phyloP scores from a whole-genome alignment of 2,888 invertebrate genomes.

The Lamellibrachia columna region DNA sequence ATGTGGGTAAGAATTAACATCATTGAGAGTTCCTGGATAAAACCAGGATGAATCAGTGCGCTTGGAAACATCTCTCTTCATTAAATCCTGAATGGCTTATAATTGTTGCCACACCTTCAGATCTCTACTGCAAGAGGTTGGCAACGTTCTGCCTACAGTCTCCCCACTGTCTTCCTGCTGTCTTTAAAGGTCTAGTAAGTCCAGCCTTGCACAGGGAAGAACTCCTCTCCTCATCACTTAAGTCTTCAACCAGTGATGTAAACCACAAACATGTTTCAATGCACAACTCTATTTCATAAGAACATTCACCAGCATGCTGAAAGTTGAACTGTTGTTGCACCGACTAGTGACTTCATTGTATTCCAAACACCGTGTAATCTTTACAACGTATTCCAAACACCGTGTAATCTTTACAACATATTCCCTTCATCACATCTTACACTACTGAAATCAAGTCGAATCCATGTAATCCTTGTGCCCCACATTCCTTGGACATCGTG shows the following conservation, averaged over 20 bases:
- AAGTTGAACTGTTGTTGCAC: background rate
- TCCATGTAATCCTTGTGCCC: background rate
- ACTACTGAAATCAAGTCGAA: background rate
- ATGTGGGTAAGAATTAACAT: background rate
- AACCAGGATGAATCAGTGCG: background rate
- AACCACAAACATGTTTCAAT: background rate
- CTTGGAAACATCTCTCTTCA: background rate
- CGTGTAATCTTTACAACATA: background rate
- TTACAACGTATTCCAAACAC: background rate
- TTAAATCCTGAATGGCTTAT: background rate
- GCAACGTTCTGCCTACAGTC: background rate
- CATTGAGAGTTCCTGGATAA: background rate
- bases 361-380: background rate
- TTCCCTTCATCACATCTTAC: background rate
- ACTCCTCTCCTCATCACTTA: background rate
- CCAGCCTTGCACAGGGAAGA: background rate
- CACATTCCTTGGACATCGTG: background rate
- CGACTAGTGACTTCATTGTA: background rate
- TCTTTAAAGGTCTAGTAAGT: background rate
- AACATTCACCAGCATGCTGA: background rate
- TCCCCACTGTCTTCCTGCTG: background rate
- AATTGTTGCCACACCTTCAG: background rate
- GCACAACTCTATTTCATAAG: background rate
- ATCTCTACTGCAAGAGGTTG: background rate
- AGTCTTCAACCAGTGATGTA: background rate